Evolutionary conservation across 2,888 invertebrate species (phyloP).

Genomic region (Sussaba pulchella): DNA sequence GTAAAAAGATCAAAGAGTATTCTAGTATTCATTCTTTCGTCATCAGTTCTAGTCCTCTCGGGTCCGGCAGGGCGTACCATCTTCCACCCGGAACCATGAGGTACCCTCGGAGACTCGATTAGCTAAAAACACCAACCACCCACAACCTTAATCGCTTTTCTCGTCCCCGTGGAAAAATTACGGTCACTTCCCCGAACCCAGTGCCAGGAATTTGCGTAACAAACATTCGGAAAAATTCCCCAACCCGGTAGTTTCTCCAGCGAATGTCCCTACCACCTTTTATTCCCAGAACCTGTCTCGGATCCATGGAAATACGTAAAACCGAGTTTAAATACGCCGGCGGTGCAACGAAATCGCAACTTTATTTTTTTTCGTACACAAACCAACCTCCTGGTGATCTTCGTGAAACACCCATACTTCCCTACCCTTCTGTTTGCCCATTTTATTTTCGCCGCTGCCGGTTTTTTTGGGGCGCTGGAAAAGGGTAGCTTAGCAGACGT

Average conservation of each 20-base stretch:
- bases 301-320: constrained; percentile 36
- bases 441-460: constrained; percentile 60
- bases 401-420: constrained; percentile 61
- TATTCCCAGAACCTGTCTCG: constrained; percentile 14
- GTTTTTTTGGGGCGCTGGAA: constrained; percentile 41
- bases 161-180: constrained; percentile 17
- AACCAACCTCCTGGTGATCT: constrained; percentile 11
- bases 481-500: constrained; percentile 59
- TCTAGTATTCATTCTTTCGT: constrained; percentile 15
- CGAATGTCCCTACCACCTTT: constrained; percentile 18
- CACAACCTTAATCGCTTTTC: constrained; percentile 59
- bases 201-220: constrained; percentile 23
- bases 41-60: neutral
- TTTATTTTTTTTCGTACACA: constrained; percentile 37
- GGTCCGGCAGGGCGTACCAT: constrained; percentile 10
- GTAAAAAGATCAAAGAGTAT: constrained; percentile 3
- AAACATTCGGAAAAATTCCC: constrained; percentile 53
- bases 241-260: constrained; percentile 49
- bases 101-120: constrained; percentile 53
- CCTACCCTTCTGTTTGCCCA: constrained; percentile 47
- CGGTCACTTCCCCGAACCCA: neutral
- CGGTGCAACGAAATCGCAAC: constrained; percentile 61
- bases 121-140: constrained; percentile 58
- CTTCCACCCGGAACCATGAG: constrained; percentile 8
- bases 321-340: constrained; percentile 55